Conservation (phyloP, 2,113 vertebrate genomes). For the Toxotes chatareus region DNA sequence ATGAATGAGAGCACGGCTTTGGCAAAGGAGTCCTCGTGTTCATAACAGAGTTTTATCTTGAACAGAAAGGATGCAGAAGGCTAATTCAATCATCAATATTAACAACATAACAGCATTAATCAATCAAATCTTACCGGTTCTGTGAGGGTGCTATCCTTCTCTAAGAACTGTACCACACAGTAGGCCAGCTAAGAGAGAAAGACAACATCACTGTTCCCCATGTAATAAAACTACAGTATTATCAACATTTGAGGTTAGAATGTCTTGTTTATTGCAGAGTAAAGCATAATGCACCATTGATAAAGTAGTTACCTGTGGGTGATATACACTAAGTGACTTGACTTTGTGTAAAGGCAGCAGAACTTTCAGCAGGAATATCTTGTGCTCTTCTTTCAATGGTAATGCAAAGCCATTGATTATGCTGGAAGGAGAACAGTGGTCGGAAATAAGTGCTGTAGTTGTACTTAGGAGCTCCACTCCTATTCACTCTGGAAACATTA, state of each 20-base stretch:
- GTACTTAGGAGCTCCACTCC: no score
- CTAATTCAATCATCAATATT: conserved; percentile 2
- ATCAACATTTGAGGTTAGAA: neutral
- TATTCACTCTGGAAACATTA: neutral
- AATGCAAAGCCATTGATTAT: conserved; percentile 99
- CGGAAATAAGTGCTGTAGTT: neutral
- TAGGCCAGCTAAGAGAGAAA: conserved; percentile 75
- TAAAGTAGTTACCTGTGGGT: conserved; percentile 91
- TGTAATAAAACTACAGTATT: neutral
- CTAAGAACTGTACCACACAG: conserved; percentile 84
- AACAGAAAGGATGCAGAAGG: neutral
- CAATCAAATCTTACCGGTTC: conserved; percentile 76
- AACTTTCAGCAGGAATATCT: conserved; percentile 98
- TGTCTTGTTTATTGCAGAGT: neutral
- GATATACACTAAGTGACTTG: conserved; percentile 99
- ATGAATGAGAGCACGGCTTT: neutral
- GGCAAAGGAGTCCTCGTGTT: neutral
- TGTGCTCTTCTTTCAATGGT: conserved; percentile 99
- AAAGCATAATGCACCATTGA: neutral
- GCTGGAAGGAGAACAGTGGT: conserved; percentile 75
- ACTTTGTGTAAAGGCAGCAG: conserved; percentile 99
- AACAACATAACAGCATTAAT: neutral
- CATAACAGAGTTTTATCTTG: neutral
- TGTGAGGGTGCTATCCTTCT: conserved; percentile 85
- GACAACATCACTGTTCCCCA: neutral